phyloP scores from a whole-genome alignment of 1,140 invertebrate species.

The Saccostrea echinata region DNA sequence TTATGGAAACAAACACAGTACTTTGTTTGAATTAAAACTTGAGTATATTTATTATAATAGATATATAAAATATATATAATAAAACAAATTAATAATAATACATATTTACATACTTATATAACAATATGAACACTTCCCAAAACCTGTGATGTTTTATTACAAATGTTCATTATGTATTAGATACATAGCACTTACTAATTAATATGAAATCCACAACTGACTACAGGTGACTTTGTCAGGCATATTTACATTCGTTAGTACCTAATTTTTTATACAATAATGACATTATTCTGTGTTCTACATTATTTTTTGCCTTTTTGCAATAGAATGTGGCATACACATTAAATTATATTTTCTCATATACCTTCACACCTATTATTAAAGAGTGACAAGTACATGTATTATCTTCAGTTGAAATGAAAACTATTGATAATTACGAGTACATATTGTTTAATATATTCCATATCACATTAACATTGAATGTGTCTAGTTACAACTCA shows the following conservation, averaged over 20 bases:
- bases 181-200: background rate
- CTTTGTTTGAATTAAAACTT: background rate
- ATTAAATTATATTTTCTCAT: no score
- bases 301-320: background rate
- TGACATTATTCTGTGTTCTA: background rate
- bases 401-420: no score
- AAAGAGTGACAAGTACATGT: no score
- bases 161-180: background rate
- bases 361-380: no score
- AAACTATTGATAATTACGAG: no score
- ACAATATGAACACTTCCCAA: constrained; percentile 16
- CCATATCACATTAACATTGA: no score
- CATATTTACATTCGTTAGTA: background rate
- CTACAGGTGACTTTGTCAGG: background rate
- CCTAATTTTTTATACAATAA: background rate
- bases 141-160: background rate
- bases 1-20: background rate
- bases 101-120: constrained; percentile 18
- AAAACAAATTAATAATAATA: constrained; percentile 32
- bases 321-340: background rate
- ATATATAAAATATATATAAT: constrained; percentile 35
- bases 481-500: no score
- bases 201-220: background rate
- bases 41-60: constrained; percentile 38
- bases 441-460: no score